phyloP scores from a whole-genome alignment of 2,888 invertebrate genomes.

The Horisme vitalbata region DNA sequence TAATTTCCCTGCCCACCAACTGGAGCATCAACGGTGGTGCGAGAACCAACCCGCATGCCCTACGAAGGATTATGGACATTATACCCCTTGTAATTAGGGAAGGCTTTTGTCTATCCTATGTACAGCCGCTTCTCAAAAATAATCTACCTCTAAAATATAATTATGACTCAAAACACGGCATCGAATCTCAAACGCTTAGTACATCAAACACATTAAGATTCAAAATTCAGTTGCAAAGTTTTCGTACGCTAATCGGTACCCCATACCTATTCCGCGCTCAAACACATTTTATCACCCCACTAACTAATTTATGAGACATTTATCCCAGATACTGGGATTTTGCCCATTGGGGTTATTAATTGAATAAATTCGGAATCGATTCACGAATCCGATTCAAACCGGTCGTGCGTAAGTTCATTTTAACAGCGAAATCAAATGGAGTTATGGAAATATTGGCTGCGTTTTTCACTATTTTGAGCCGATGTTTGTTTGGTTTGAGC shows the following conservation, averaged over 20 bases:
- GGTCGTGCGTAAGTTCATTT: constrained; percentile 32
- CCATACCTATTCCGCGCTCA: constrained; percentile 16
- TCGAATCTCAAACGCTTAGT: no score
- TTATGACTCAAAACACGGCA: no score
- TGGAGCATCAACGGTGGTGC: no score
- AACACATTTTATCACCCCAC: constrained; percentile 41
- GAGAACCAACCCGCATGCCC: no score
- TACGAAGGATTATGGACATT: no score
- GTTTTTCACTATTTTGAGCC: neutral
- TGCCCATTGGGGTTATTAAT: constrained; percentile 44
- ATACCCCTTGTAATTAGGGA: no score
- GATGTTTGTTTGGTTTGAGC: no score
- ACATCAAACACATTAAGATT: no score
- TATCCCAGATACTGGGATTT: constrained; percentile 44
- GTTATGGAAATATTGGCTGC: constrained; percentile 7
- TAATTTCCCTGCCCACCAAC: no score
- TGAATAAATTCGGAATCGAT: constrained; percentile 46
- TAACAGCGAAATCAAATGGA: constrained; percentile 9
- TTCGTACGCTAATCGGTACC: constrained; percentile 19
- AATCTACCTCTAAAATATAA: no score
- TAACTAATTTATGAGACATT: constrained; percentile 49
- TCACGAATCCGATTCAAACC: constrained; percentile 30
- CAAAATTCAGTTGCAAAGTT: constrained; percentile 10
- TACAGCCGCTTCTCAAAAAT: no score
- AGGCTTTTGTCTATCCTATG: no score